Base-by-base conservation (phyloP, 2,797 vertebrate species). In the Gallirallus australis region DNA sequence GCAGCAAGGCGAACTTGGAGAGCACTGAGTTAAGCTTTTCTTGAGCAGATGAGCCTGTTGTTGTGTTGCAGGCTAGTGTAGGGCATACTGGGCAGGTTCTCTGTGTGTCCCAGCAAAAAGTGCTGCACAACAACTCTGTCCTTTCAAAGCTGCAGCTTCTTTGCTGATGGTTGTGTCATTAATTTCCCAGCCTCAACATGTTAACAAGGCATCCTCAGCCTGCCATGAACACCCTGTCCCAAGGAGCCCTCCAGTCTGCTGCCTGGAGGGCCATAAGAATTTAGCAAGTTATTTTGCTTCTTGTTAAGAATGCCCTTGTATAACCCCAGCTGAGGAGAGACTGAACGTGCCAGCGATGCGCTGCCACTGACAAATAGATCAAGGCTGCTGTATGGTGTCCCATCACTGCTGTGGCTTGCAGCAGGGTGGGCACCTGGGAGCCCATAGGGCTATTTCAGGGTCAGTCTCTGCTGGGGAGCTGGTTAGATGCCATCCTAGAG, bases 311-410 rank as follows among this genome's bases (percentile, higher is more conserved):
- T 71, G 64, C 52, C 61, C 71, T 89, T 4, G 2, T 63, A 20
- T 80, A 82, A 24, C 50, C 63, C 80, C 0, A 1, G 37, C 85
- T 1, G 37, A 73, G 79, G 21, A 63, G 54, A 82, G 39, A 25
- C 59, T 4, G 7, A 25, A 13, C 1, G 1, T 47, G 47, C 75
- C 75, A 61, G 47, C 56, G 5, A 0, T 19, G 9, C 2, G 5
- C 37, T 63, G 76, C 60, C 82, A 69, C 56, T 90, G 57, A n/a
- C 77, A 60, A 1, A 23, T 19, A 60, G 47, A 75, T 69, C 0
- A 5, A 78, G 93, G 65, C 63, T 2, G 0, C 15, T 77, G 28
- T 5, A 8, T 24, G 2, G 13, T 24, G 57, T 64, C 61, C 89
- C 4, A 5, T 70, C 92, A 18, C 37, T 11, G 0, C 73, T 6